Percentiles rank a stretch among this genome's conserved stretches.
Conservation (phyloP, 2,797 vertebrate species). For the Cossypha caffra region DNA sequence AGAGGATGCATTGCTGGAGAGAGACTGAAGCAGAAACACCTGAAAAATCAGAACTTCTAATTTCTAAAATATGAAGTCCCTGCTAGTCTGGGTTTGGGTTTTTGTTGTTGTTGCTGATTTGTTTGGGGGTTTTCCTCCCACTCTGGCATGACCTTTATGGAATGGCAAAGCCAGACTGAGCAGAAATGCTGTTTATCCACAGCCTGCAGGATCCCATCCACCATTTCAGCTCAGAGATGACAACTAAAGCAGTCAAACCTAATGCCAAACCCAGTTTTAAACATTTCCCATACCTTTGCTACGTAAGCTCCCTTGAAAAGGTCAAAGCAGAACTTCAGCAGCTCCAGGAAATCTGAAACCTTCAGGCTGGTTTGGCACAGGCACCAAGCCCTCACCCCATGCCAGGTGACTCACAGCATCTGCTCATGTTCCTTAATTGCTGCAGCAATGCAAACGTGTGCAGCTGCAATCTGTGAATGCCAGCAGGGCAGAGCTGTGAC, state of each 20-base stretch:
- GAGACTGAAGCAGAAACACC: background rate
- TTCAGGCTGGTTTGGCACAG: background rate
- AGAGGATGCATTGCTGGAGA: background rate
- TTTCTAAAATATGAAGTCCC: background rate
- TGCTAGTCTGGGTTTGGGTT: background rate
- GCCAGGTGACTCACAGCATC: background rate
- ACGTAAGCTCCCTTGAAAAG: background rate
- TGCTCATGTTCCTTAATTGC: background rate
- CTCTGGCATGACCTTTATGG: background rate
- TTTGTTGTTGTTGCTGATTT: background rate
- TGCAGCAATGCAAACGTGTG: background rate
- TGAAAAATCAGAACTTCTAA: background rate
- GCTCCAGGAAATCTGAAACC: background rate
- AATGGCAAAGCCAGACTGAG: background rate
- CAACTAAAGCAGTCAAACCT: background rate
- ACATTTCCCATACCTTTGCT: background rate
- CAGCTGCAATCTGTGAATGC: background rate
- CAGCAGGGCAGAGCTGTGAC: background rate
- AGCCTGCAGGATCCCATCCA: background rate
- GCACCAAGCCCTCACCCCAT: rapidly evolving
- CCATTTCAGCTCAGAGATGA: background rate
- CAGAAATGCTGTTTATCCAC: background rate
- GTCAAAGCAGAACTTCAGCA: background rate
- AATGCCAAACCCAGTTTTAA: background rate
- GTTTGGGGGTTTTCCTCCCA: background rate